Evolutionary conservation across 2,888 invertebrate species (phyloP), one percentile per base, ranked within the genome.

Genomic region (Epinotia brunnichana): DNA sequence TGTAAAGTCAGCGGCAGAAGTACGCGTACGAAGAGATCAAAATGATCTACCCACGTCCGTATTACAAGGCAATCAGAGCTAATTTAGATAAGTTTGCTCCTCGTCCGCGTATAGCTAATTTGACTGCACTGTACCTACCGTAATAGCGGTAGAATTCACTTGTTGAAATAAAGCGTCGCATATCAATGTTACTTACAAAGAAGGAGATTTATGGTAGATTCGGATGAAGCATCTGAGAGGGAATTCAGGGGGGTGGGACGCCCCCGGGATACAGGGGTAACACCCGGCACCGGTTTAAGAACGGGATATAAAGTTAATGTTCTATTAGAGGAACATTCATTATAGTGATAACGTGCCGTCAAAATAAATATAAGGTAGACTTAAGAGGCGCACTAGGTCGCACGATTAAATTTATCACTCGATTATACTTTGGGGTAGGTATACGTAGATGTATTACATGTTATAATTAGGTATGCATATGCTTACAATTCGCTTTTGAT

Each of bases 211-310:
- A 54, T n/a, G 24, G 48, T 21, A 51, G 39, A 70, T 48, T 57
- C 48, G 56, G 56, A 70, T 70, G 64, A 60, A 59, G 41, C 70
- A 64, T 64, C 56, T 66, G 48, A 68, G 44, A 56, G 61, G 59
- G 54, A 67, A 71, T 53, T 67, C 56, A 21, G 61, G 67, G 44
- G 61, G 66, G 60, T 29, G 71, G 64, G 44, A 57, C 57, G 15
- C 72, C 72, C 67, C 21, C 21, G 61, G 72, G 72, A 64, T 41
- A 56, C 44, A 7, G 44, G 64, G 41, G 51, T 64, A 48, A 44
- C 17, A 19, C 35, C 35, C 44, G 44, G 48, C 17, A 24, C 17
- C 59, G 67, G 39, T 72, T 72, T 67, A 51, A 54, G 19, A 60
- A 60, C 54, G 44, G 19, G 44, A 24, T 24, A 53, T 53, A 39